Conservation (phyloP, 2,888 invertebrate species). For the Phaonia tiefii region DNA sequence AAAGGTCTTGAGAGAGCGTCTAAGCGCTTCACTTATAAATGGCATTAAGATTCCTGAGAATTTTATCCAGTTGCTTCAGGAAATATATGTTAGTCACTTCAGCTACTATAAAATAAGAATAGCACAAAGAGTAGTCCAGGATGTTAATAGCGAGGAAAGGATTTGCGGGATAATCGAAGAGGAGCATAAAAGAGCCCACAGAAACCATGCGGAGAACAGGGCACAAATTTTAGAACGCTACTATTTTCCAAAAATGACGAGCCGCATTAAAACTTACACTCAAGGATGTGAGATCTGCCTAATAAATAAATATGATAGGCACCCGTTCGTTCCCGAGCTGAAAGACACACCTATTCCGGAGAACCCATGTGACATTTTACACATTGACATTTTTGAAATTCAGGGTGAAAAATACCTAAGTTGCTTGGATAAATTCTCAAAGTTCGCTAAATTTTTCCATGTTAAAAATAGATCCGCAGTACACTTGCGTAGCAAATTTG, state of each 20-base stretch:
- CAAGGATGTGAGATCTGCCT: not conserved
- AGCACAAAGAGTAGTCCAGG: too few species aligned
- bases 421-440: constrained; percentile 6
- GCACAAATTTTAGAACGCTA: not conserved
- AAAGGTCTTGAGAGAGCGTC: too few species aligned
- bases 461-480: not conserved
- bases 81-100: too few species aligned
- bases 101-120: too few species aligned
- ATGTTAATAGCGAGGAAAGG: too few species aligned
- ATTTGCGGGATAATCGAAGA: too few species aligned
- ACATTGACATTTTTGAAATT: constrained; percentile 8
- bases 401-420: not conserved
- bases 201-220: not conserved
- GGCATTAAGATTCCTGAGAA: too few species aligned
- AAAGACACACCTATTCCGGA: not conserved
- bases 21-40: too few species aligned
- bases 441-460: too few species aligned
- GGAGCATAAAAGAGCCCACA: too few species aligned
- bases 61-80: too few species aligned
- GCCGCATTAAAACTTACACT: not conserved
- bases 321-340: not conserved
- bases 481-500: not conserved
- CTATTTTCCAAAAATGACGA: not conserved
- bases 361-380: not conserved
- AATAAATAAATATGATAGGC: not conserved